Conservation (phyloP, 2,888 invertebrate genomes). For the Acheta domesticus region DNA sequence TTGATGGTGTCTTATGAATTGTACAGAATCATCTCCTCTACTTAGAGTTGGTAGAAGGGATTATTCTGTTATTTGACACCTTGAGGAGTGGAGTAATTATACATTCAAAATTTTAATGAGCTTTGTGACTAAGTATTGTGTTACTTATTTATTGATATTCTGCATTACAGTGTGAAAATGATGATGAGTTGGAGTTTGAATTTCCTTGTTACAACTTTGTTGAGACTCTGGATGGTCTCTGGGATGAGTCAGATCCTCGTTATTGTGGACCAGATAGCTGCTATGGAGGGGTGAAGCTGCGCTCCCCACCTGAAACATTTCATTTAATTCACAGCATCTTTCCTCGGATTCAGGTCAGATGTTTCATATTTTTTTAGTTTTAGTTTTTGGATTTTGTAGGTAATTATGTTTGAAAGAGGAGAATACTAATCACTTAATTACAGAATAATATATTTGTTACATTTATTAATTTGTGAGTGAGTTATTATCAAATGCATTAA, state of each 20-base stretch:
- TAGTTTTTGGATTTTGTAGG: no score
- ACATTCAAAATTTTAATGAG: no score
- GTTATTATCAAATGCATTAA: no score
- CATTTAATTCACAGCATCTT: constrained; percentile 64
- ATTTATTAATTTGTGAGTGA: no score
- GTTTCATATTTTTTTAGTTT: no score
- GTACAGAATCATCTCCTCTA: no score
- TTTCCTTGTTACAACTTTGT: constrained; percentile 68
- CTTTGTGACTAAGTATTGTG: no score
- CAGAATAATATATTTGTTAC: no score
- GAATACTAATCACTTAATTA: not conserved
- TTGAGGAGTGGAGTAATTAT: no score
- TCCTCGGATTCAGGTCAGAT: constrained; percentile 59
- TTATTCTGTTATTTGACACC: no score
- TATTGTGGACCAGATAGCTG: constrained; percentile 50
- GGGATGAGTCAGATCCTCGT: constrained; percentile 58
- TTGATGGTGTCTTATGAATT: no score
- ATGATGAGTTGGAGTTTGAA: constrained; percentile 70
- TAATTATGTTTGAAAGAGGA: not conserved
- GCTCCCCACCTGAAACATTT: constrained; percentile 55
- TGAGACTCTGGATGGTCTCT: constrained; percentile 63
- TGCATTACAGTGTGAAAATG: constrained; percentile 59
- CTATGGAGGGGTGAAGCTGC: constrained; percentile 63
- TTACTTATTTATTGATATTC: not conserved
- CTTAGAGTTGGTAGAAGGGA: no score